A percentile compares a stretch with the other conserved stretches of the same genome.
phyloP scores from a whole-genome alignment of 2,797 vertebrate genomes.

The Gallinago solitaria region DNA sequence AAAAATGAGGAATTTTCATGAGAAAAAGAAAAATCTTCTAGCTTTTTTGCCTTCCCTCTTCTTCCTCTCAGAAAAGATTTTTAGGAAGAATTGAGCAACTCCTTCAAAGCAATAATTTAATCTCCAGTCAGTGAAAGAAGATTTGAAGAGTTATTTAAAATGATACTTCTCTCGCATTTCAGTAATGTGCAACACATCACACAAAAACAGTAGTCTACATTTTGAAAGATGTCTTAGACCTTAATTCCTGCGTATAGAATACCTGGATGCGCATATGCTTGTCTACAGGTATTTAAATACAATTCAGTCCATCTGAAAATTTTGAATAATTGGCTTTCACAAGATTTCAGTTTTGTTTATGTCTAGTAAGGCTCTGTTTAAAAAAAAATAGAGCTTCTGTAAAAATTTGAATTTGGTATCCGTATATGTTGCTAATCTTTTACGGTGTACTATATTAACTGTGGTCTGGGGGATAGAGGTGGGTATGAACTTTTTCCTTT shows the following conservation, averaged over 20 bases:
- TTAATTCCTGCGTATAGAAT: neutral
- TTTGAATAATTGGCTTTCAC: neutral
- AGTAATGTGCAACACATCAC: neutral
- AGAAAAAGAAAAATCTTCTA: neutral
- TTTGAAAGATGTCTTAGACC: neutral
- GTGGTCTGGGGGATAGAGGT: neutral
- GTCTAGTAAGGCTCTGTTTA: neutral
- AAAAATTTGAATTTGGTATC: neutral
- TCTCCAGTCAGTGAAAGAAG: neutral
- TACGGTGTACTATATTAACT: neutral
- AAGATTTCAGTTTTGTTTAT: neutral
- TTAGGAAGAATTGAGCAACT: neutral
- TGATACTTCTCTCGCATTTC: neutral
- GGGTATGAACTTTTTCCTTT: neutral
- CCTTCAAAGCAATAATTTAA: neutral
- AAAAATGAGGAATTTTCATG: conserved; percentile 7
- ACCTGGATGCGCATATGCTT: neutral
- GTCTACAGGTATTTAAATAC: neutral
- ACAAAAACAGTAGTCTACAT: neutral
- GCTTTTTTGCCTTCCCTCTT: neutral
- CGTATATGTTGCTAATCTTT: neutral
- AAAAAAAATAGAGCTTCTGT: neutral
- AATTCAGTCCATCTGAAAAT: neutral
- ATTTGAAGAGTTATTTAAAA: neutral
- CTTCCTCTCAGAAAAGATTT: neutral